These are phyloP conservation scores for Hoplostethus mediterraneus DNA, from an alignment of 2,797 vertebrate species.

Conservation along the genomic window DNA sequence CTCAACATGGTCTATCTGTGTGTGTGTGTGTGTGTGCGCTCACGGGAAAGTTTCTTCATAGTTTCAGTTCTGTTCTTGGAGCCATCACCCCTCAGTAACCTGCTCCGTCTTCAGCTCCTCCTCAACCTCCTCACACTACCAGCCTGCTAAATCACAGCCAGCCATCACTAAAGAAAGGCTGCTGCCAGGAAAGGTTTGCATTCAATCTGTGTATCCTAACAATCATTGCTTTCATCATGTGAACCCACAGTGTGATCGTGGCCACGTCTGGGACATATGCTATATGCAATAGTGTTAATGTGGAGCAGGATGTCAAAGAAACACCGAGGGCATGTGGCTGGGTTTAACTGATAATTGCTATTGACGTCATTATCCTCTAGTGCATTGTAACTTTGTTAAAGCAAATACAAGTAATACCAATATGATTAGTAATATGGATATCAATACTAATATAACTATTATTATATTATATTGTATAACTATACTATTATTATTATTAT, in stretches of 20 bases:
- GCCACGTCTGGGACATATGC: not conserved
- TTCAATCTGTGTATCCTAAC: slow-evolving; percentile 22
- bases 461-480: too few relatives aligned
- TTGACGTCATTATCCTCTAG: not conserved
- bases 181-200: not conserved
- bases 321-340: not conserved
- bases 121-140: not conserved
- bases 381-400: too few relatives aligned
- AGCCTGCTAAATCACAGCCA: slow-evolving; percentile 26
- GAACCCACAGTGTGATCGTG: not conserved
- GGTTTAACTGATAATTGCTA: not conserved
- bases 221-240: not conserved
- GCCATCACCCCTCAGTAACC: not conserved
- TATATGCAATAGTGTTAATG: not conserved
- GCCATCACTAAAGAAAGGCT: not conserved
- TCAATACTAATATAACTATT: too few relatives aligned
- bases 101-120: not conserved
- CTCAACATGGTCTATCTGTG: not conserved
- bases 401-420: too few relatives aligned
- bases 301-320: not conserved
- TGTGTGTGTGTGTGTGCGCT: not conserved
- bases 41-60: not conserved
- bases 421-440: too few relatives aligned
- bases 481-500: too few relatives aligned
- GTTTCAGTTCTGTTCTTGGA: not conserved